Evolutionary conservation across 1,140 invertebrate species (phyloP).

Genomic region (Caenorhabditis inopinata): DNA sequence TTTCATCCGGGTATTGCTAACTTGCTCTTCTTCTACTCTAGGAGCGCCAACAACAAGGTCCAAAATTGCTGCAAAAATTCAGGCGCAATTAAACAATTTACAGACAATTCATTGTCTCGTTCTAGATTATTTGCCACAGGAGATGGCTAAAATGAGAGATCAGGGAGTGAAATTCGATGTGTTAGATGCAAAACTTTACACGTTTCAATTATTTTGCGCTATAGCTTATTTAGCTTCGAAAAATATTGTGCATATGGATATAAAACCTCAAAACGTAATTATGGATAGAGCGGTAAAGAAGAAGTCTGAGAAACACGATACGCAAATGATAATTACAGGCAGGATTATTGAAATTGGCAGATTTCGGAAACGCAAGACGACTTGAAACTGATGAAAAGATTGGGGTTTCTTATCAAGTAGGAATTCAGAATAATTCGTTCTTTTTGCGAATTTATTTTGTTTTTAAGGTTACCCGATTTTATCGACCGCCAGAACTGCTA

Average conservation of each 20-base stretch:
- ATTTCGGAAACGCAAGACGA: constrained; percentile 46
- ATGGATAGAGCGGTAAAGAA: constrained; percentile 35
- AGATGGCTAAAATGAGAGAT: constrained; percentile 41
- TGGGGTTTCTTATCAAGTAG: constrained; percentile 34
- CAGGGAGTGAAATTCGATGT: constrained; percentile 38
- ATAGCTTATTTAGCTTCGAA: constrained; percentile 27
- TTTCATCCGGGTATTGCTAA: constrained; percentile 21
- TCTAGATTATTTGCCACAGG: constrained; percentile 43
- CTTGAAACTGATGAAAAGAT: constrained; percentile 7
- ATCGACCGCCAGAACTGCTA: constrained; percentile 46
- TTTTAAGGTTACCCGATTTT: constrained; percentile 48
- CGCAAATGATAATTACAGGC: neutral
- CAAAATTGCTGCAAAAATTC: neutral
- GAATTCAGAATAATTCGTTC: too few relatives aligned
- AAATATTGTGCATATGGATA: constrained; percentile 41
- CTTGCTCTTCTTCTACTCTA: constrained; percentile 32
- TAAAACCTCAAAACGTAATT: constrained; percentile 48
- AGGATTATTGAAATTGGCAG: constrained; percentile 42
- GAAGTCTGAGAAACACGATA: neutral
- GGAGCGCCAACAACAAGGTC: constrained; percentile 35
- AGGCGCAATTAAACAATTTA: neutral
- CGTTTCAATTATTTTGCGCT: constrained; percentile 35
- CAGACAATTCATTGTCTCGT: constrained; percentile 44
- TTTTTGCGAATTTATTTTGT: too few relatives aligned
- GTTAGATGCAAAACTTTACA: constrained; percentile 42